These are phyloP conservation scores for Endomychus coccineus DNA, from an alignment of 2,888 invertebrate genomes.

Conservation along the genomic window DNA sequence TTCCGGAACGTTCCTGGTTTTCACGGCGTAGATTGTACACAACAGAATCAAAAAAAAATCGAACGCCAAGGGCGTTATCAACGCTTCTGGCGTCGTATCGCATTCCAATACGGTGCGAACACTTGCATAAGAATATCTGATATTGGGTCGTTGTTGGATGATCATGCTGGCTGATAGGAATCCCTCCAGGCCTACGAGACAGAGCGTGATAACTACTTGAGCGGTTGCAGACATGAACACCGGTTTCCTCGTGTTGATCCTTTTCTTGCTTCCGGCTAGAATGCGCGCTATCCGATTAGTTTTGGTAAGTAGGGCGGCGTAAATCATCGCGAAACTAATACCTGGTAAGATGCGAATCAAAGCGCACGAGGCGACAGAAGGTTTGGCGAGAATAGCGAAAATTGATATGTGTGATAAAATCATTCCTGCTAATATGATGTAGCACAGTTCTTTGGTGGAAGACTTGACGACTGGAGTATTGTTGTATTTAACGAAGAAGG, in stretches of 20 bases:
- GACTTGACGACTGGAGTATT: constrained; percentile 72
- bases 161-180: constrained; percentile 55
- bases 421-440: constrained; percentile 60
- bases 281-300: constrained; percentile 72
- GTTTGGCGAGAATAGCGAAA: constrained; percentile 59
- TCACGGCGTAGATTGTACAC: constrained; percentile 71
- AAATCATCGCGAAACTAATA: constrained; percentile 64
- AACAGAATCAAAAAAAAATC: constrained; percentile 63
- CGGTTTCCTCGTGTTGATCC: constrained; percentile 62
- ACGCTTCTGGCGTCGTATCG: constrained; percentile 51
- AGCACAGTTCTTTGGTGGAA: constrained; percentile 58
- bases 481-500: constrained; percentile 59
- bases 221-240: constrained; percentile 54
- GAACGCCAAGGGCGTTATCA: constrained; percentile 60
- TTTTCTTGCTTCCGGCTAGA: constrained; percentile 63
- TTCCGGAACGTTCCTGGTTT: constrained; percentile 70
- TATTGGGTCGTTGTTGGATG: constrained; percentile 52
- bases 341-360: constrained; percentile 28
- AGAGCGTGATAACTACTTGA: constrained; percentile 56
- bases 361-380: constrained; percentile 50
- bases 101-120: constrained; percentile 56
- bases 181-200: constrained; percentile 60
- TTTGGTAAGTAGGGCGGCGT: constrained; percentile 66
- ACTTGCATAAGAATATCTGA: constrained; percentile 48
- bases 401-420: constrained; percentile 52